Conservation (phyloP, 2,797 vertebrate genomes). For the Aulostomus chinensis region DNA sequence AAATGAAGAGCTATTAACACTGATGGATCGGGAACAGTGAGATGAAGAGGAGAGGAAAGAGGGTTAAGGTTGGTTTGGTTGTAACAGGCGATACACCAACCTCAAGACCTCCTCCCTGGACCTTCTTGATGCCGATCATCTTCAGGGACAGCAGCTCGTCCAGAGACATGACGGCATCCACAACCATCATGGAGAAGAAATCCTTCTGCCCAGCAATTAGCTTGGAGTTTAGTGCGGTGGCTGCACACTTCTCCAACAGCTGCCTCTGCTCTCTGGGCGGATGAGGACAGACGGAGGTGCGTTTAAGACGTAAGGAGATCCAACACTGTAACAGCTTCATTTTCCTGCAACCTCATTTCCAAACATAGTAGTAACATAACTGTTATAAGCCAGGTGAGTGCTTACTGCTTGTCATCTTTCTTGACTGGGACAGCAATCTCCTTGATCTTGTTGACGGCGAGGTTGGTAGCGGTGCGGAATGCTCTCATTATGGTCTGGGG, state of each 20-base stretch:
- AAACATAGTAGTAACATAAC: too few relatives aligned
- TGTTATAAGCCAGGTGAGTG: background rate
- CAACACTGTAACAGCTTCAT: too few relatives aligned
- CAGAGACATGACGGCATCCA: constrained; percentile 92
- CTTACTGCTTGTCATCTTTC: constrained; percentile 92
- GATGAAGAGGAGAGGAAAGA: background rate
- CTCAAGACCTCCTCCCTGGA: constrained; percentile 94
- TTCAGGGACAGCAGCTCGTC: constrained; percentile 94
- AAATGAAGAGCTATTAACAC: background rate
- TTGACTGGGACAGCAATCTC: constrained; percentile 91
- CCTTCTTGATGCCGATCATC: constrained; percentile 99
- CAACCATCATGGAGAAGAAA: constrained; percentile 95
- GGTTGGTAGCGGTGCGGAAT: constrained; percentile 89
- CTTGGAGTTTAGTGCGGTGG: constrained; percentile 97
- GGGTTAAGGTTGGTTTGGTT: background rate
- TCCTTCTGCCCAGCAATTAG: constrained; percentile 93
- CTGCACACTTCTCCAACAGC: constrained; percentile 92
- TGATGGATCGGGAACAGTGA: too few relatives aligned
- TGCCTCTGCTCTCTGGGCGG: constrained; percentile 83
- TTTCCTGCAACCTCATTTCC: too few relatives aligned
- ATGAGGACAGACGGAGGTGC: too few relatives aligned
- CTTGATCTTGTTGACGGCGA: constrained; percentile 92
- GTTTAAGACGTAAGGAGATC: too few relatives aligned
- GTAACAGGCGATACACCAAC: constrained; percentile 65
- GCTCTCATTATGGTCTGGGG: constrained; percentile 98